Conservation (phyloP, 30 jellyfish, hydroid and myxozoan species). For the Cassiopea andromeda region DNA sequence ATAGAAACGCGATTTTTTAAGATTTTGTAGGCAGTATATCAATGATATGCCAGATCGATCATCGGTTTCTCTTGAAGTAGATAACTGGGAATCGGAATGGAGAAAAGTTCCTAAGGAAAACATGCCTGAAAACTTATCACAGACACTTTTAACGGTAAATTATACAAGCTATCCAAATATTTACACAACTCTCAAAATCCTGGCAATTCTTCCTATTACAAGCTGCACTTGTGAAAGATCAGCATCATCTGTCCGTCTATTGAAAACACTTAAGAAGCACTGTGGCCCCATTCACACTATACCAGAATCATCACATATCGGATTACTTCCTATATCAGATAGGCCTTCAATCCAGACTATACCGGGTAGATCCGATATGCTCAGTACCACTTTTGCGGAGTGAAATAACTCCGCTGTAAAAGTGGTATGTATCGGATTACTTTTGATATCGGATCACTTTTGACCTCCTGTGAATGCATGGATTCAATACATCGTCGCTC, state of each 20-base stretch:
- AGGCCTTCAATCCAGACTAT: no score
- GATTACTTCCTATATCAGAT: no score
- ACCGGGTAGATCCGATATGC: no score
- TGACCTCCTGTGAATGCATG: no score
- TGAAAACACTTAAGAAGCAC: slow-evolving; percentile 31
- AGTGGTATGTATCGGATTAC: no score
- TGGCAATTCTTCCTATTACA: slow-evolving; percentile 48
- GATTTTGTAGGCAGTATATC: background rate
- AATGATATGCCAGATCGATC: slow-evolving; percentile 26
- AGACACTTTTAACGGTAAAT: background rate
- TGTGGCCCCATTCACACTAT: background rate
- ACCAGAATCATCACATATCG: no score
- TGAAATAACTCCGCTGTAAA: no score
- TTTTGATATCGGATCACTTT: no score
- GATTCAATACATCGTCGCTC: no score
- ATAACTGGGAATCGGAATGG: slow-evolving; percentile 8
- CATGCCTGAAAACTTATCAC: background rate
- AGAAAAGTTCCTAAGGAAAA: background rate
- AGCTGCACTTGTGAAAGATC: slow-evolving; percentile 46
- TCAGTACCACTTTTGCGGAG: no score
- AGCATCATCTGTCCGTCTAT: slow-evolving; percentile 19
- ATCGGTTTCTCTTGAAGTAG: slow-evolving; percentile 25
- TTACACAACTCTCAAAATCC: slow-evolving; percentile 21
- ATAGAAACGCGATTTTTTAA: background rate
- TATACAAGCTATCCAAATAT: background rate